Base-by-base conservation (phyloP, 2,797 vertebrate species). In the Gymnothorax javanicus region DNA sequence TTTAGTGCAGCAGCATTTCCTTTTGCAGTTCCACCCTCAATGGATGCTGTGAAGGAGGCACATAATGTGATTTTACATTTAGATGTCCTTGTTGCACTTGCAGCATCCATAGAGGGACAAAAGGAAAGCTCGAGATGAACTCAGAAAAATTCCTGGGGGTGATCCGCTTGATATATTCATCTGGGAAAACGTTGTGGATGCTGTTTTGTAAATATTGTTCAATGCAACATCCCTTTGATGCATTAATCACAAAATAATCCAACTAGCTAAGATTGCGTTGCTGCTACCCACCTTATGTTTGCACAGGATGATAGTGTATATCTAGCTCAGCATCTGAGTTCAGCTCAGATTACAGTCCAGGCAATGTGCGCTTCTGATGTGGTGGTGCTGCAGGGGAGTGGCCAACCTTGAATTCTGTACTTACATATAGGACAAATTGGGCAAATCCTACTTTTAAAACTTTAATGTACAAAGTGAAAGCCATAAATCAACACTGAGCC, bases 11-110 rank as follows among this genome's bases (percentile, higher is more conserved):
- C 71, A 13, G 13, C 71, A 43, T 43, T 75, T 43, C 12, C 4
- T 43, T 43, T 75, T n/a, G 43, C 6, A 43, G 33, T 75, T 75
- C 71, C 71, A 43, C 71, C 33, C 71, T 33, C 27, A 75, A 75
- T 13, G 33, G 71, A 9, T 33, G 15, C 71, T 12, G 33, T 75
- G 9, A 75, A 75, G 13, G 71, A 75, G 71, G 13, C 9, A n/a
- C 27, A 43, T 75, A 75, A 75, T 75, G 33, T 27, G 71, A 43
- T 75, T 75, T 75, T 33, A 43, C 71, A 75, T 75, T 75, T 43
- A 43, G 33, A 8, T 33, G 27, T 33, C 33, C 71, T 75, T 75
- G 71, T 75, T 27, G 33, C 33, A 1, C 33, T 33, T 75, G 43
- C 15, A 5, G 71, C 33, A 15, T 43, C 25, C 71, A 75, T 75